phyloP scores from a whole-genome alignment of 2,888 invertebrate genomes.

The Eurytoma adleriae region DNA sequence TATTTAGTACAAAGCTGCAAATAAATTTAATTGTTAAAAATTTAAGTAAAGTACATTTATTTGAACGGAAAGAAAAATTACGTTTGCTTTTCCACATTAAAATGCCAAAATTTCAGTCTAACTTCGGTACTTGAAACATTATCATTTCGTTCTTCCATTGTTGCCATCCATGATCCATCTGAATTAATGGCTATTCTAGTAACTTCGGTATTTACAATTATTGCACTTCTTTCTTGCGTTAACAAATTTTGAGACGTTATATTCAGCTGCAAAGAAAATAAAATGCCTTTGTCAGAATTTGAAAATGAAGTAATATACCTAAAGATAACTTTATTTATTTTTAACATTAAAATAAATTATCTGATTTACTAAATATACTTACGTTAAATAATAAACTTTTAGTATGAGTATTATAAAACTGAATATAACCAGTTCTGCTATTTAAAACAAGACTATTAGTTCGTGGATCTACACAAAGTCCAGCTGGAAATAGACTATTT shows the following conservation, averaged over 20 bases:
- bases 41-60: constrained; percentile 28
- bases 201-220: constrained; percentile 82
- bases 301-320: no score
- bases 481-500: constrained; percentile 78
- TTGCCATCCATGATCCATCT: constrained; percentile 85
- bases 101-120: constrained; percentile 87
- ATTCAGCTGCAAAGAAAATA: constrained; percentile 79
- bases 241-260: constrained; percentile 84
- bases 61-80: constrained; percentile 69
- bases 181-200: constrained; percentile 82
- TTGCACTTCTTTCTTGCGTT: constrained; percentile 80
- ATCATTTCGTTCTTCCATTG: constrained; percentile 82
- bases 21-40: constrained; percentile 39
- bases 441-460: constrained; percentile 83
- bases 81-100: constrained; percentile 79
- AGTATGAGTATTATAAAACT: constrained; percentile 83
- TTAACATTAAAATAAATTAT: no score
- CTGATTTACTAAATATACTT: constrained; percentile 69
- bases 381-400: constrained; percentile 85
- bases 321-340: no score
- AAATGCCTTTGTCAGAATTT: neutral
- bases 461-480: constrained; percentile 80
- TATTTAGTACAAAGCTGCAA: constrained; percentile 83
- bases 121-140: constrained; percentile 80
- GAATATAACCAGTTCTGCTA: constrained; percentile 85